A percentile compares a stretch with the other conserved stretches of the same genome.
phyloP scores from a whole-genome alignment of 2,888 invertebrate species.

The Diloba caeruleocephala region DNA sequence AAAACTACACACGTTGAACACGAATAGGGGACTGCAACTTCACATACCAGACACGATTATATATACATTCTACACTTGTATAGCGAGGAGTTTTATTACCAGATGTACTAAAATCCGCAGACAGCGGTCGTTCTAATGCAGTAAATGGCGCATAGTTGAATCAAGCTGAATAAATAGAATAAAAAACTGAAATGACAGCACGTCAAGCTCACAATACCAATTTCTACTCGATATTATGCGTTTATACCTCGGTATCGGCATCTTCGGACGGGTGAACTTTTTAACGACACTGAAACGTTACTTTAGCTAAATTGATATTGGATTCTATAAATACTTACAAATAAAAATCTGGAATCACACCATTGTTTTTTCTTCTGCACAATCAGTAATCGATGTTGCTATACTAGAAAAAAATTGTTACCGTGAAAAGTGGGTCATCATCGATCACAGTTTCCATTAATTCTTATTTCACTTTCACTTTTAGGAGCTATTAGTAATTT shows the following conservation, averaged over 20 bases:
- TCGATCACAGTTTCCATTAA: conserved; percentile 61
- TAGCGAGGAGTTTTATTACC: conserved; percentile 70
- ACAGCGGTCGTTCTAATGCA: conserved; percentile 80
- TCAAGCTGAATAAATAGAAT: conserved; percentile 85
- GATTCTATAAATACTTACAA: conserved; percentile 89
- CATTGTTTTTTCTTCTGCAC: conserved; percentile 89
- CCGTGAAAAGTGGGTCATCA: conserved; percentile 76
- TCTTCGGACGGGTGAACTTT: conserved; percentile 65
- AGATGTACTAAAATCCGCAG: conserved; percentile 76
- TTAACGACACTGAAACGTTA: conserved; percentile 72
- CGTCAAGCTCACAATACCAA: conserved; percentile 75
- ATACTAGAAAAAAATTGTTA: conserved; percentile 68
- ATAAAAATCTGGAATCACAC: conserved; percentile 89
- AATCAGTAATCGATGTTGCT: conserved; percentile 84
- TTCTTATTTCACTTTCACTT: conserved; percentile 63
- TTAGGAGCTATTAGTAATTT: conserved; percentile 5
- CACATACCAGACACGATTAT: conserved; percentile 62
- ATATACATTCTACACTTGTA: conserved; percentile 69
- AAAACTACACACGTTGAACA: conserved; percentile 64
- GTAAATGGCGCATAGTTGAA: conserved; percentile 87
- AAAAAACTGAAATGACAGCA: conserved; percentile 86
- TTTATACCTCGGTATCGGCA: conserved; percentile 74
- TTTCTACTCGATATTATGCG: conserved; percentile 62
- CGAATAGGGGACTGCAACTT: conserved; percentile 62
- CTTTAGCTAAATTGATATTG: conserved; percentile 79